These are phyloP conservation scores for Teleiodes luculella DNA, from an alignment of 2,888 invertebrate species.

Conservation along the genomic window DNA sequence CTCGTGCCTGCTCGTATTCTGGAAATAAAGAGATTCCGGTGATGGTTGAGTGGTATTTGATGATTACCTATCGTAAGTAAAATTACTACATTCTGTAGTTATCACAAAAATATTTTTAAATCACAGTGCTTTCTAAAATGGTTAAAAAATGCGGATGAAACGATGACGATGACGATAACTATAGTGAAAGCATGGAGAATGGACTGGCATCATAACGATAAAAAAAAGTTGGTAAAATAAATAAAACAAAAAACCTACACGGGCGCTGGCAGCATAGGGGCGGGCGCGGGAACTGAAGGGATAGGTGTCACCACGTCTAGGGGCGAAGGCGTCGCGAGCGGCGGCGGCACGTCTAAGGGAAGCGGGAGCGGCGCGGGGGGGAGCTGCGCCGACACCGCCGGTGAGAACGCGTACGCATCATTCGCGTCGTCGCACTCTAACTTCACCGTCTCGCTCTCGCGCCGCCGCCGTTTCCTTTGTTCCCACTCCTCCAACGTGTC, in stretches of 20 bases:
- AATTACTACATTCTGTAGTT: too few species aligned
- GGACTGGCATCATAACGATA: not conserved
- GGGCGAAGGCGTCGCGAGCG: slow-evolving; percentile 34
- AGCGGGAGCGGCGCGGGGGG: slow-evolving; percentile 53
- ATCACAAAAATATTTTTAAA: too few species aligned
- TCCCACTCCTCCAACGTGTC: slow-evolving; percentile 72
- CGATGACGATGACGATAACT: too few species aligned
- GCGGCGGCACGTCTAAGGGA: slow-evolving; percentile 31
- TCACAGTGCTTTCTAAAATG: too few species aligned
- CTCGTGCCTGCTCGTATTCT: slow-evolving; percentile 70
- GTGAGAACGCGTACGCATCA: slow-evolving; percentile 82
- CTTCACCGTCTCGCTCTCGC: slow-evolving; percentile 82
- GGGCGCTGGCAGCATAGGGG: slow-evolving; percentile 33
- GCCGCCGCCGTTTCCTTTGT: slow-evolving; percentile 75
- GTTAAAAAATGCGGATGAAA: too few species aligned
- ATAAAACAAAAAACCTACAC: slow-evolving; percentile 38
- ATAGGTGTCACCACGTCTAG: slow-evolving; percentile 29
- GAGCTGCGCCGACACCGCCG: slow-evolving; percentile 47
- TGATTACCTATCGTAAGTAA: too few species aligned
- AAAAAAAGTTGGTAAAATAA: not conserved
- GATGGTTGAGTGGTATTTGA: not conserved
- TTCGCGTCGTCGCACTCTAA: slow-evolving; percentile 85
- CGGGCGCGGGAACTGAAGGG: slow-evolving; percentile 18
- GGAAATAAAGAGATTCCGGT: slow-evolving; percentile 38
- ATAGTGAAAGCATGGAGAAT: too few species aligned